Conservation (phyloP, 1,140 invertebrate genomes). For the Drosophila malerkotliana region DNA sequence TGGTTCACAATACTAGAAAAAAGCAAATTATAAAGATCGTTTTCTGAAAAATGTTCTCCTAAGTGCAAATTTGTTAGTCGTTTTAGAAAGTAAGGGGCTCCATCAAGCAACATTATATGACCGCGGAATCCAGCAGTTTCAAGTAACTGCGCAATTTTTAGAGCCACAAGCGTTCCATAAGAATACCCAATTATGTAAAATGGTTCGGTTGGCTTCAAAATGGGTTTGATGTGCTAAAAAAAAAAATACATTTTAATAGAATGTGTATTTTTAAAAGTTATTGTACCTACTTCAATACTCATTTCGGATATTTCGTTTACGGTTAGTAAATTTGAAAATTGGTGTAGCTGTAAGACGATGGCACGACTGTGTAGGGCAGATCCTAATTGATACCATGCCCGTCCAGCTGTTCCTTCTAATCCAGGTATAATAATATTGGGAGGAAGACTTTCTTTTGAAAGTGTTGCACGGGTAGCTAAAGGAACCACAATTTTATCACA, state of each 20-base stretch:
- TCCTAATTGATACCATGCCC: conserved; percentile 75
- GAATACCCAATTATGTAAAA: conserved; percentile 88
- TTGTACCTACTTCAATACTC: conserved; percentile 56
- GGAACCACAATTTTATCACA: conserved; percentile 56
- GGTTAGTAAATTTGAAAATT: conserved; percentile 56
- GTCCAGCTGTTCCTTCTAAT: conserved; percentile 89
- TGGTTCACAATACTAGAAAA: conserved; percentile 85
- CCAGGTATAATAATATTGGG: conserved; percentile 91
- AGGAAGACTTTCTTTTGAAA: conserved; percentile 74
- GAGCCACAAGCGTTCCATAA: conserved; percentile 86
- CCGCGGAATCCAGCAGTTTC: conserved; percentile 86
- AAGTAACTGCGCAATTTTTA: conserved; percentile 85
- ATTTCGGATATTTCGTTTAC: conserved; percentile 56
- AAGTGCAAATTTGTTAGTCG: conserved; percentile 82
- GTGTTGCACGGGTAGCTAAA: conserved; percentile 78
- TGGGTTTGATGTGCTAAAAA: conserved; percentile 85
- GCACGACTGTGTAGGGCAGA: conserved; percentile 45
- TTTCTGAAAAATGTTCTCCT: conserved; percentile 83
- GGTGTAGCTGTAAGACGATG: conserved; percentile 64
- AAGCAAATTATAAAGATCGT: conserved; percentile 85
- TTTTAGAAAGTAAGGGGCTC: conserved; percentile 86
- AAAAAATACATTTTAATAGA: no score
- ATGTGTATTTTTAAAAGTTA: not conserved
- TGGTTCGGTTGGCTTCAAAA: conserved; percentile 85
- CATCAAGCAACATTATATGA: conserved; percentile 86